Base-by-base conservation (phyloP, 2,888 invertebrate genomes). In the Nesidiocoris tenuis region DNA sequence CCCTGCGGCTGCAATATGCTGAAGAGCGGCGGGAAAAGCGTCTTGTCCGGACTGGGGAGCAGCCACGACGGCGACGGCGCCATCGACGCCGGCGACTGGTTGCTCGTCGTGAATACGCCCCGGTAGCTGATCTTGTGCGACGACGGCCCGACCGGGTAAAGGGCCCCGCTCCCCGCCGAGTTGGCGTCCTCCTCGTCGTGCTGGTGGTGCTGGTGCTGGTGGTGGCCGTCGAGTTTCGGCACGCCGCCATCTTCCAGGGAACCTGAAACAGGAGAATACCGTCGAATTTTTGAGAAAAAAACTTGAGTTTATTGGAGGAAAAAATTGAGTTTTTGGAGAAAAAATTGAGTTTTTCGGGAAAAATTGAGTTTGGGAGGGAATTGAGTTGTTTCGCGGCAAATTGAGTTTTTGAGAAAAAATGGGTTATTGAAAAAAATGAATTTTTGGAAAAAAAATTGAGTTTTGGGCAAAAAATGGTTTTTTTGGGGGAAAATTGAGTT, bases 91-190 rank as follows among this genome's bases (percentile, higher is more conserved):
- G 83, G 77, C 77, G 83, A 82, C 82, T 86, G 81, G 68, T 86
- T 84, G 81, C 91, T 88, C 76, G 91, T 89, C 79, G 91, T 90
- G 84, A 92, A 91, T 77, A 90, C 89, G 77, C 89, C 90, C 79
- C 90, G 88, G 85, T 91, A 91, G 81, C 83, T 84, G 80, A 83
- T 83, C 80, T 82, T 83, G 77, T 81, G 75, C 2, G 71, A 72
- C 2, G 71, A 72, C 19, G 56, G 67, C 78, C 84, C 83, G 79
- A 84, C 82, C 77, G 82, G 82, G 39, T 76, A 76, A 74, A 76
- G 61, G 1, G 76, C 76, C 0, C 74, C 76, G 55, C 76, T 76
- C 3, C 76, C 72, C 1, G 71, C 74, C 18, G 76, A 77, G 77
- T 82, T 81, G 59, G 79, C 80, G 81, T 78, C 88, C 85, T 91